Evolutionary conservation across 2,113 vertebrate species (phyloP).

Genomic region (Equus przewalskii): DNA sequence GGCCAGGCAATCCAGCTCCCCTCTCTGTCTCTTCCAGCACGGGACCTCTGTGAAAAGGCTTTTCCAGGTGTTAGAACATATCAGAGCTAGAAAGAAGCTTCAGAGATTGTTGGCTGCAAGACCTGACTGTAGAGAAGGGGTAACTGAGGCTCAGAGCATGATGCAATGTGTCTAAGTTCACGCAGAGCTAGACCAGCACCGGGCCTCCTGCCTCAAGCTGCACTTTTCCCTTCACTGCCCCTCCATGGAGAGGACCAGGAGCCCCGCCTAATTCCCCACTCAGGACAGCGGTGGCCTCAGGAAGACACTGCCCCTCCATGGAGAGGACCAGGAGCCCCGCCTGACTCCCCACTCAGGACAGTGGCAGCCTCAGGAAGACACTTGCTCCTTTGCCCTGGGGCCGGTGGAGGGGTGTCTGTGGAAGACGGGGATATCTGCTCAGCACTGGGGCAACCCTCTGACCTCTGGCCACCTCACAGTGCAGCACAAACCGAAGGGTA

Average conservation of each 20-base stretch:
- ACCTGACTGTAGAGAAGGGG: background rate
- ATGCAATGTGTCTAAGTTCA: accelerated
- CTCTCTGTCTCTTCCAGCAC: background rate
- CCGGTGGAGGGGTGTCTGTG: too few species aligned
- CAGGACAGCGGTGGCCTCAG: accelerated
- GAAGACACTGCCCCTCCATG: background rate
- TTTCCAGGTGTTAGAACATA: background rate
- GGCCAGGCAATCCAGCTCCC: too few species aligned
- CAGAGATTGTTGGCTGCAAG: too few species aligned
- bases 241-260: background rate
- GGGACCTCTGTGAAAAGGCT: background rate
- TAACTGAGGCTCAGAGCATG: background rate
- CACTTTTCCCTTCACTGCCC: background rate
- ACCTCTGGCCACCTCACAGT: background rate
- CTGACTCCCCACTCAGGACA: accelerated
- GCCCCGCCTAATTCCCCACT: background rate
- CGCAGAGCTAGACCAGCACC: background rate
- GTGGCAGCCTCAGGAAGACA: background rate
- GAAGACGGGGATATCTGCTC: background rate
- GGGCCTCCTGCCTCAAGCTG: background rate
- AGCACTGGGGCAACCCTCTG: background rate
- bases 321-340: background rate
- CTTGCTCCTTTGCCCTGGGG: too few species aligned
- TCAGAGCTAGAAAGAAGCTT: background rate
- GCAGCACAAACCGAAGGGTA: background rate